Percentiles rank a stretch among this genome's conserved stretches.
Conservation (phyloP, 1,140 invertebrate species). For the Zaprionus inermis region DNA sequence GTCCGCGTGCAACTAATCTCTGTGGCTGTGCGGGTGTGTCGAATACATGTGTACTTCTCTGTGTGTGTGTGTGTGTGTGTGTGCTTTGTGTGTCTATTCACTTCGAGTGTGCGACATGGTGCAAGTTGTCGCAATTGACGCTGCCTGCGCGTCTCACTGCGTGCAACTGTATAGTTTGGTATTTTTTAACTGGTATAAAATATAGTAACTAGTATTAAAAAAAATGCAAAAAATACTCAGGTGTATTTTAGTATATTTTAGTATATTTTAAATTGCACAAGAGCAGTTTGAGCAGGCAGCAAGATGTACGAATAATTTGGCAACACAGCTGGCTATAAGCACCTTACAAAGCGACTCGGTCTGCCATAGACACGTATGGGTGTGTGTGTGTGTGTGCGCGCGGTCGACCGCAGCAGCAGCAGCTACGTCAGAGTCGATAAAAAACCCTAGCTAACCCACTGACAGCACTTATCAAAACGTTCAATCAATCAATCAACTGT, state of each 20-base stretch:
- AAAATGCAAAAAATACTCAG: too few relatives aligned
- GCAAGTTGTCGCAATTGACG: conserved; percentile 35
- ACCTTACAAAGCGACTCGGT: too few relatives aligned
- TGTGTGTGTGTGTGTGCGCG: not conserved
- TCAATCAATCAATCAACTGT: conserved; percentile 75
- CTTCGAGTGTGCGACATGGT: conserved; percentile 53
- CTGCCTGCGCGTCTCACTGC: not conserved
- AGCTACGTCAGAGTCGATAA: conserved; percentile 35
- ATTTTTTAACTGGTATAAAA: too few relatives aligned
- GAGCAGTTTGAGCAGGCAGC: too few relatives aligned
- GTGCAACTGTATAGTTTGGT: not conserved
- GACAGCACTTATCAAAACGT: conserved; percentile 73
- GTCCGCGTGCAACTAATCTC: conserved; percentile 28
- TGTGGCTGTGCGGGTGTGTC: not conserved
- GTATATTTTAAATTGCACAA: too few relatives aligned
- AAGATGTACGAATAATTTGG: too few relatives aligned
- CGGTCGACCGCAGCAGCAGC: conserved; percentile 8
- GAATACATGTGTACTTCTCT: too few relatives aligned
- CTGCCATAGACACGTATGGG: conserved; percentile 3
- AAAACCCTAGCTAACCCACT: conserved; percentile 60
- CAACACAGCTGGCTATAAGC: too few relatives aligned
- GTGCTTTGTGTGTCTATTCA: conserved; percentile 40
- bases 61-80: not conserved
- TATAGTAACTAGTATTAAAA: not conserved
- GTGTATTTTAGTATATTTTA: not conserved